Conservation (phyloP, 1,140 invertebrate genomes). For the Eriocheir sinensis region DNA sequence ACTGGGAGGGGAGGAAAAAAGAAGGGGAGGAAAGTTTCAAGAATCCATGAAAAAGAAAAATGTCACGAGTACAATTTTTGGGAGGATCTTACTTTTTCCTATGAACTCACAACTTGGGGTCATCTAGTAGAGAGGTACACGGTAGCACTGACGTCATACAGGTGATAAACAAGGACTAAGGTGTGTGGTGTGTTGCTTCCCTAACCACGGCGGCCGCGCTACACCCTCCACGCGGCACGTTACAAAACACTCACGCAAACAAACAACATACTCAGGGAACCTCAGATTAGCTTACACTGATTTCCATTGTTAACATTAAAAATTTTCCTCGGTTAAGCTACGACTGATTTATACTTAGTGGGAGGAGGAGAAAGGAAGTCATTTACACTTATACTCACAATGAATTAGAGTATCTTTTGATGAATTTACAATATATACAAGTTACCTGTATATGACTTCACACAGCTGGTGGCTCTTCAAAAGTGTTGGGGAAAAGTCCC, state of each 20-base stretch:
- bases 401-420: not conserved
- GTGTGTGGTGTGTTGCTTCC: not conserved
- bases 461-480: constrained; percentile 20
- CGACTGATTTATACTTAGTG: too few species aligned
- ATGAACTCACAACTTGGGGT: constrained; percentile 41
- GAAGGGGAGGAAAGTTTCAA: not conserved
- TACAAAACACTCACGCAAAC: constrained; percentile 9
- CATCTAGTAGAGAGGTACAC: constrained; percentile 40
- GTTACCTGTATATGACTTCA: not conserved
- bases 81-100: not conserved
- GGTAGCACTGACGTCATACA: constrained; percentile 48
- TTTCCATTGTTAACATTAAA: not conserved
- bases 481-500: not conserved
- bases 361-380: too few species aligned
- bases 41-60: not conserved
- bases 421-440: not conserved
- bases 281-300: not conserved
- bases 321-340: not conserved
- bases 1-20: not conserved
- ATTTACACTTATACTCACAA: not conserved
- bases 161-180: not conserved
- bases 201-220: constrained; percentile 5
- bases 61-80: not conserved
- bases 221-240: not conserved
- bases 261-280: not conserved